Percentiles rank a stretch among this genome's conserved stretches.
Evolutionary conservation across 2,797 vertebrate genomes (phyloP).

Genomic region (Danio albolineatus): DNA sequence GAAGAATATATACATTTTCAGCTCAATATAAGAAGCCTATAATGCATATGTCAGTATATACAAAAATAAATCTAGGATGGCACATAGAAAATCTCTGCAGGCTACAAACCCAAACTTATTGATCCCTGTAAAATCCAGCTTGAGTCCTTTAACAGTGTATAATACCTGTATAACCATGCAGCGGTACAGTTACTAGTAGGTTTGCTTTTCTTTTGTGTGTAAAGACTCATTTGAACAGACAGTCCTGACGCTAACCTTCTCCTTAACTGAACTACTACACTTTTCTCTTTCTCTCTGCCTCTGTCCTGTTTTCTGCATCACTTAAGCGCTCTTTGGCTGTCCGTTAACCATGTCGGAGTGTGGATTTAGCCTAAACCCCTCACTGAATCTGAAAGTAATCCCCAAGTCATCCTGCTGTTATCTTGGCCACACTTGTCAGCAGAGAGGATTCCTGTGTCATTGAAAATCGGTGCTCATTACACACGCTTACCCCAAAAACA

Average conservation of each 20-base stretch:
- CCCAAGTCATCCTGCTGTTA: conserved; percentile 42
- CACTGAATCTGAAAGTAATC: conserved; percentile 57
- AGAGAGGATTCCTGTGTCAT: conserved; percentile 37
- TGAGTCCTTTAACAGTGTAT: conserved; percentile 16
- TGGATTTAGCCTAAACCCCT: conserved; percentile 45
- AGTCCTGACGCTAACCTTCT: conserved; percentile 29
- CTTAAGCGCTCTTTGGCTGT: conserved; percentile 51
- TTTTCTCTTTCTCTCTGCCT: conserved; percentile 64
- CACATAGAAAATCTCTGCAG: not conserved
- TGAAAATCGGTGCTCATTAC: conserved; percentile 25
- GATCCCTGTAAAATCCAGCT: not conserved
- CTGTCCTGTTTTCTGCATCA: conserved; percentile 62
- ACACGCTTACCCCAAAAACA: not conserved
- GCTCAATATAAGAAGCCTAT: too few species aligned
- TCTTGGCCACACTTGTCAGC: conserved; percentile 49
- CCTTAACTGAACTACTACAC: conserved; percentile 24
- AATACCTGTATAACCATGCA: conserved; percentile 34
- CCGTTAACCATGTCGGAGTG: conserved; percentile 53
- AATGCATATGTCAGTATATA: too few species aligned
- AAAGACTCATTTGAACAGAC: conserved; percentile 43
- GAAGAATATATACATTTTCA: too few species aligned
- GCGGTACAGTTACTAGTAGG: conserved; percentile 55
- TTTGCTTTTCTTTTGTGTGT: conserved; percentile 51
- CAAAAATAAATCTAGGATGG: not conserved
- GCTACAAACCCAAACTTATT: conserved; percentile 5